Conservation (phyloP, 23 tunicate species). For the Clavelina lepadiformis region DNA sequence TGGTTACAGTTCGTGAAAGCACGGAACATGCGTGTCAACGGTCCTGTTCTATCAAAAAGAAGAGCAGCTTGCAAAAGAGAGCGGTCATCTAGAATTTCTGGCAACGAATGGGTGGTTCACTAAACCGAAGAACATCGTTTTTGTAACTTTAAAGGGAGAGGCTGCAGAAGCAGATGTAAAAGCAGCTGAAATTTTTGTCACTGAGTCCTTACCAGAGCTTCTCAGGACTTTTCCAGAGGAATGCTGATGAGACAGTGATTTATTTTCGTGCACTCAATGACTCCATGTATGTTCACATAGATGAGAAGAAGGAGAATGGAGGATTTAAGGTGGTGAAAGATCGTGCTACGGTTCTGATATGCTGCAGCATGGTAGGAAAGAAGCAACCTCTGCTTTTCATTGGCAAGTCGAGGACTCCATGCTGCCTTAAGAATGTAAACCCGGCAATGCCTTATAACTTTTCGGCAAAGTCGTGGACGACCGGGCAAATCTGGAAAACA, state of each 20-base stretch:
- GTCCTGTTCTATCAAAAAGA: slow-evolving; percentile 12
- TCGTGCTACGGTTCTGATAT: slow-evolving; percentile 4
- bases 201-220: slow-evolving; percentile 8
- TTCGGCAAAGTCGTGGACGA: slow-evolving; percentile 5
- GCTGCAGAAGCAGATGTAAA: slow-evolving; percentile 17
- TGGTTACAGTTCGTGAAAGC: slow-evolving; percentile 12
- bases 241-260: slow-evolving; percentile 13
- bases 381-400: slow-evolving; percentile 14
- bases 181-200: slow-evolving; percentile 5
- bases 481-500: slow-evolving; percentile 7
- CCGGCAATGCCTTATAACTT: slow-evolving; percentile 12
- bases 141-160: slow-evolving; percentile 13
- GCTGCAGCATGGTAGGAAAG: slow-evolving; percentile 1
- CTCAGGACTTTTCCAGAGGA: slow-evolving; percentile 12
- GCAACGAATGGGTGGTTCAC: slow-evolving; percentile 4
- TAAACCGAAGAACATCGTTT: slow-evolving; percentile 9
- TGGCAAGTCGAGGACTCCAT: slow-evolving; percentile 15
- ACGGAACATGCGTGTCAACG: slow-evolving; percentile 6
- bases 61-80: slow-evolving; percentile 14
- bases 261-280: slow-evolving; percentile 9
- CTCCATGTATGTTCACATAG: slow-evolving; percentile 9
- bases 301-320: slow-evolving; percentile 9
- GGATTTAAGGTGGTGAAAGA: slow-evolving; percentile 9
- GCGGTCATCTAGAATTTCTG: slow-evolving; percentile 6
- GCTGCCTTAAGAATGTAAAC: slow-evolving; percentile 14